Conservation (phyloP, 2,797 vertebrate genomes). For the Artibeus jamaicensis region DNA sequence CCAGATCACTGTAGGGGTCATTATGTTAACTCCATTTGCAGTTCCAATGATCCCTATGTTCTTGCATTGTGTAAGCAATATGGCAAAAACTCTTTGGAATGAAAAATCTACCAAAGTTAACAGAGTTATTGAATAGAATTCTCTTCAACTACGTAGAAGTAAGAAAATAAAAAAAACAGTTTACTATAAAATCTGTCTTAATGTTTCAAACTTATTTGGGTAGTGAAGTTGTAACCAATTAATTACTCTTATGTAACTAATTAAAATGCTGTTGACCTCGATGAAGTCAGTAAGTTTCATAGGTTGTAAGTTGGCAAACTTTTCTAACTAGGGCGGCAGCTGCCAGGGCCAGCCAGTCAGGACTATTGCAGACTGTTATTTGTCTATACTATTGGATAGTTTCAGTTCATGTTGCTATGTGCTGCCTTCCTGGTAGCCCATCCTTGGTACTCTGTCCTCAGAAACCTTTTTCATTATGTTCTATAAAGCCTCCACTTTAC, state of each 20-base stretch:
- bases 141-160: background rate
- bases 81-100: background rate
- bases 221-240: background rate
- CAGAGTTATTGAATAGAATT: background rate
- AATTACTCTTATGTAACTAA: background rate
- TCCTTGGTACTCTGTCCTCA: background rate
- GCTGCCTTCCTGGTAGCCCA: background rate
- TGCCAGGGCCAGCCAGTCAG: background rate
- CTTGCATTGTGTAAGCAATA: background rate
- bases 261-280: background rate
- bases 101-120: constrained; percentile 41
- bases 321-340: background rate
- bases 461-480: background rate
- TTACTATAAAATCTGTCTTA: background rate
- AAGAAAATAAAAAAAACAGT: too few species aligned
- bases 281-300: background rate
- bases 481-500: background rate
- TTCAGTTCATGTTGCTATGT: background rate
- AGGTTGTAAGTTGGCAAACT: background rate
- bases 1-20: background rate
- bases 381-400: background rate
- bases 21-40: background rate
- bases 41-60: background rate
- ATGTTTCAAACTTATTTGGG: constrained; percentile 28
- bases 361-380: background rate